phyloP scores from a whole-genome alignment of 2,888 invertebrate species.

The Leptarthrus brevirostris region DNA sequence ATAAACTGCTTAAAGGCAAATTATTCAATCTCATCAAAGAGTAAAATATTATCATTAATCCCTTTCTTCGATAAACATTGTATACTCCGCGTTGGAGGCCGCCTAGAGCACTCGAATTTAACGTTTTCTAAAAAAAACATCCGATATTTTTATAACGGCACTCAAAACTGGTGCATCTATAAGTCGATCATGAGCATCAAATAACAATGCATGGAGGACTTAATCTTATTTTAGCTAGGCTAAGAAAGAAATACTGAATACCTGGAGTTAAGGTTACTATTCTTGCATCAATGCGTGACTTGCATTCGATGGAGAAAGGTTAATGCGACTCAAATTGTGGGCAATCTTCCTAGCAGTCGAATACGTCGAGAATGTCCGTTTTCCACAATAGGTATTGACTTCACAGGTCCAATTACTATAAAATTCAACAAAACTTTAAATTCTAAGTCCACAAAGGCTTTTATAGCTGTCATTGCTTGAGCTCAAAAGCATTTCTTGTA shows the following conservation, averaged over 20 bases:
- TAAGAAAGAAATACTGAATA: slow-evolving; percentile 32
- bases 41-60: too few species aligned
- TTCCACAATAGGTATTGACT: slow-evolving; percentile 48
- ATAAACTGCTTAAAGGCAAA: too few species aligned
- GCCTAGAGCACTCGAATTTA: neutral
- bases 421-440: slow-evolving; percentile 12
- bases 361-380: slow-evolving; percentile 41
- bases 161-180: neutral
- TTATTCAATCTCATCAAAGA: too few species aligned
- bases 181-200: neutral
- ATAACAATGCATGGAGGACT: neutral
- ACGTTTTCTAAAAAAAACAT: neutral
- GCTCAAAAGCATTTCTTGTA: slow-evolving; percentile 56
- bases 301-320: slow-evolving; percentile 46
- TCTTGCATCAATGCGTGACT: slow-evolving; percentile 44
- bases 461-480: slow-evolving; percentile 7
- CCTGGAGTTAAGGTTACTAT: neutral
- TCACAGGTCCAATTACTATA: slow-evolving; percentile 30
- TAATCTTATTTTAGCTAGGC: neutral
- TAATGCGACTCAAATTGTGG: slow-evolving; percentile 53
- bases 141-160: neutral
- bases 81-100: neutral
- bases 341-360: neutral
- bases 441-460: neutral
- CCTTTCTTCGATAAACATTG: neutral